Evolutionary conservation across 2,113 vertebrate genomes (phyloP).

Genomic region (Arenaria interpres): DNA sequence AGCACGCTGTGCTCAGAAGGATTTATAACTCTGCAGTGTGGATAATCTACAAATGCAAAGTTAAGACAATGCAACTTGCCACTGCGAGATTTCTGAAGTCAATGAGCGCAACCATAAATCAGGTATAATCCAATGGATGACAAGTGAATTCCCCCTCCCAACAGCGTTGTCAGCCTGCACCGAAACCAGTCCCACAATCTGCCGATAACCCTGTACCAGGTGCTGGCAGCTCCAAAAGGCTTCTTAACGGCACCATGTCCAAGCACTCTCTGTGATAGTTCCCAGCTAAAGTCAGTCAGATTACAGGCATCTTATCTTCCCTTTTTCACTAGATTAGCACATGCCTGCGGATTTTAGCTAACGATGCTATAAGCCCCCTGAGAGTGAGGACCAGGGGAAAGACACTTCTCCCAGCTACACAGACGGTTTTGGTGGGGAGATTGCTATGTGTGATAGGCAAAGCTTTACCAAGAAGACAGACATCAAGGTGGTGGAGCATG

Average conservation of each 20-base stretch:
- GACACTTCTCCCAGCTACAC: not conserved
- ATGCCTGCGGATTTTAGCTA: not conserved
- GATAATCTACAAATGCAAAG: constrained; percentile 52
- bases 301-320: not conserved
- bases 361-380: not conserved
- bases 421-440: not conserved
- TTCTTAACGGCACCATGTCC: not conserved
- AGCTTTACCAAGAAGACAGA: not conserved
- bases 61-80: constrained; percentile 43
- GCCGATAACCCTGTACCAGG: not conserved
- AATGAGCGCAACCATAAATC: not conserved
- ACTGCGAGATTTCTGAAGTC: constrained; percentile 12
- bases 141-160: not conserved
- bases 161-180: not conserved
- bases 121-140: not conserved
- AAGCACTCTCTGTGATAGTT: not conserved
- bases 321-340: not conserved
- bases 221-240: not conserved
- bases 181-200: fast-evolving
- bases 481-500: not conserved
- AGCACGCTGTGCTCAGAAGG: constrained; percentile 46
- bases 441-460: not conserved
- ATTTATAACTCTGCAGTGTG: constrained; percentile 64
- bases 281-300: not conserved
- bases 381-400: not conserved